A percentile compares a stretch with the other conserved stretches of the same genome.
phyloP scores from a whole-genome alignment of 2,113 vertebrate genomes.

The Antechinus stuartii region DNA sequence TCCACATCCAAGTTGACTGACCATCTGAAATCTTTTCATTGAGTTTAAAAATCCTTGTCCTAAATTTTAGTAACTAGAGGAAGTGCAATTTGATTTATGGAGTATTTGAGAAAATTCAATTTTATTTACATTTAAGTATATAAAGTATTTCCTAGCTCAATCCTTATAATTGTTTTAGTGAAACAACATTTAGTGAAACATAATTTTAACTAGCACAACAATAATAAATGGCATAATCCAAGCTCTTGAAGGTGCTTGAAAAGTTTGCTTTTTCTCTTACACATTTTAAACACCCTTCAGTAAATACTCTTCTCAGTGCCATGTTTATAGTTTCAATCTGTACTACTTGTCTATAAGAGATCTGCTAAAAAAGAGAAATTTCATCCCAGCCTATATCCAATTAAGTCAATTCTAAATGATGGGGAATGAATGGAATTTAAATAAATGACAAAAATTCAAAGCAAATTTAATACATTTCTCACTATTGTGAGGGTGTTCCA shows the following conservation, averaged over 20 bases:
- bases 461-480: not conserved
- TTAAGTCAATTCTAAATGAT: not conserved
- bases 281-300: not conserved
- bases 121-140: not conserved
- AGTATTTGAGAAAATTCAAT: not conserved
- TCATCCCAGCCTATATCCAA: not conserved
- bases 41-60: not conserved
- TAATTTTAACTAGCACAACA: not conserved
- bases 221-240: not conserved
- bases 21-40: not conserved
- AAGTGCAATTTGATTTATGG: not conserved
- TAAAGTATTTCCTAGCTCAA: not conserved
- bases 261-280: not conserved
- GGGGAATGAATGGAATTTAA: not conserved
- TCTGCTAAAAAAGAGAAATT: not conserved
- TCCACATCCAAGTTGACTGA: not conserved
- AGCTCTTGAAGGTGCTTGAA: not conserved
- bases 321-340: not conserved
- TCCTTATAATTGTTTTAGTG: not conserved
- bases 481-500: not conserved
- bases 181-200: not conserved
- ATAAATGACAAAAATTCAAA: not conserved
- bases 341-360: not conserved
- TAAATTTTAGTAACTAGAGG: not conserved
- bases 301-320: not conserved